Evolutionary conservation across 2,113 vertebrate genomes (phyloP).

Genomic region (Psilopogon haemacephalus): DNA sequence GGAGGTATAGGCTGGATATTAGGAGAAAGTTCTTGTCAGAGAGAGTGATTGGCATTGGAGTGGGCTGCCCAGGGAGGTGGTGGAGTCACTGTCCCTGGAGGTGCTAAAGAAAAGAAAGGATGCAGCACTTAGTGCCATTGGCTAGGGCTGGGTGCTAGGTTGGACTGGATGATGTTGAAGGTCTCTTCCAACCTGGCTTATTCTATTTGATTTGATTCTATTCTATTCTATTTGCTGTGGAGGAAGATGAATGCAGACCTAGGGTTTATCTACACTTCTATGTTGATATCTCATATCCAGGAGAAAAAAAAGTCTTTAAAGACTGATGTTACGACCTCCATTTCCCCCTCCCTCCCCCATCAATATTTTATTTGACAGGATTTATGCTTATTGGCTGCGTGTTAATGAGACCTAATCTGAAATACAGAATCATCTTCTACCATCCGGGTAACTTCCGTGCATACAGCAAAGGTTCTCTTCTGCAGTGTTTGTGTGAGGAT

Average conservation of each 20-base stretch:
- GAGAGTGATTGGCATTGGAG: too few species aligned
- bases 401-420: neutral
- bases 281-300: neutral
- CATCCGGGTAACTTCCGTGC: neutral
- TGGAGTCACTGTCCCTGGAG: too few species aligned
- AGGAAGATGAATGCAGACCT: neutral
- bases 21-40: too few species aligned
- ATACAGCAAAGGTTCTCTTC: neutral
- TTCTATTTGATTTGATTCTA: too few species aligned
- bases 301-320: neutral
- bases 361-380: neutral
- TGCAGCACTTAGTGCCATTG: too few species aligned
- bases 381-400: neutral
- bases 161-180: too few species aligned
- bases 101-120: too few species aligned
- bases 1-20: too few species aligned
- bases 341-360: neutral
- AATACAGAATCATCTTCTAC: neutral
- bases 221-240: too few species aligned
- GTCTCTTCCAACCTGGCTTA: too few species aligned
- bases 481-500: neutral
- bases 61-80: too few species aligned
- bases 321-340: neutral
- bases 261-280: neutral
- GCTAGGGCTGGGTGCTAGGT: too few species aligned